phyloP scores from a whole-genome alignment of 1,140 invertebrate species.

The Pogonus chalceus region DNA sequence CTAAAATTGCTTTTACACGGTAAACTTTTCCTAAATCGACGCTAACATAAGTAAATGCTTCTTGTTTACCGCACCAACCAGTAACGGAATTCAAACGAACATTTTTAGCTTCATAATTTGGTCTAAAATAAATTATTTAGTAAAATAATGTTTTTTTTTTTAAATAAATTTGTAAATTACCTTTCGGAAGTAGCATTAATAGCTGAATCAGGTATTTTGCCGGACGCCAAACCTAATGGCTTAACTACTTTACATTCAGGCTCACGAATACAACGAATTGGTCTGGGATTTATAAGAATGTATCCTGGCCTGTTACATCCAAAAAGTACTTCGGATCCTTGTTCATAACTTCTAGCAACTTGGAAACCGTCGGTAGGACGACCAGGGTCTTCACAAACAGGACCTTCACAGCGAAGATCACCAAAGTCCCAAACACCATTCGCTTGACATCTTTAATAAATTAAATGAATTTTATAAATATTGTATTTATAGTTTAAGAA shows the following conservation, averaged over 20 bases:
- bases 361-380: constrained; percentile 85
- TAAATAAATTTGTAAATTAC: constrained; percentile 24
- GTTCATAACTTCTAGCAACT: constrained; percentile 84
- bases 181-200: constrained; percentile 90
- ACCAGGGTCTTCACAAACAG: constrained; percentile 91
- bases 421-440: constrained; percentile 96
- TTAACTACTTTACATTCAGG: constrained; percentile 89
- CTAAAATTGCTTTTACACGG: constrained; percentile 82
- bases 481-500: neutral
- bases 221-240: constrained; percentile 83
- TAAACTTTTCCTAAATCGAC: constrained; percentile 87
- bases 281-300: constrained; percentile 80
- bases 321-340: constrained; percentile 82
- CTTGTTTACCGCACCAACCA: constrained; percentile 90
- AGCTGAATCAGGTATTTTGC: constrained; percentile 86
- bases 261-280: constrained; percentile 82
- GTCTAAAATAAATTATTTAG: constrained; percentile 35
- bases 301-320: constrained; percentile 85
- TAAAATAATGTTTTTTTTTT: constrained; percentile 8
- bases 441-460: constrained; percentile 55
- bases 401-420: constrained; percentile 88
- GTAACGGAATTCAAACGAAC: constrained; percentile 87
- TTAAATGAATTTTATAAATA: constrained; percentile 1
- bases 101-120: constrained; percentile 85
- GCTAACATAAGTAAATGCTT: constrained; percentile 90